Base-by-base conservation (phyloP, 2,113 vertebrate species). In the Cephalopterus ornatus region DNA sequence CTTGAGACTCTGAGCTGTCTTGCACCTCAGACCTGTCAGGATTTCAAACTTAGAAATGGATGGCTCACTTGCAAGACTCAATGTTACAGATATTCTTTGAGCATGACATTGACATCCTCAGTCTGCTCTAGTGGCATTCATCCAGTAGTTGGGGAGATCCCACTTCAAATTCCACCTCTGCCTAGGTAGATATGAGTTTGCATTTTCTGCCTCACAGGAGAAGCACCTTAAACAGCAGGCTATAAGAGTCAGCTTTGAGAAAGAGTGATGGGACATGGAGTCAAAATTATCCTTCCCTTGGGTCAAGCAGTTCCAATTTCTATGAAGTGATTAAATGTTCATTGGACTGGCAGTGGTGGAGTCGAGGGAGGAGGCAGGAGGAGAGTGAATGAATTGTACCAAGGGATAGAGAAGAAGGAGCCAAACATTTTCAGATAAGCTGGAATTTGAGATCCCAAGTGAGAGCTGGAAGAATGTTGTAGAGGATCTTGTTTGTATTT, bases 21-120 rank as follows among this genome's bases (percentile, higher is more conserved):
- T 61, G 9, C 22, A 76, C 41, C 26, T 85, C 61, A 85, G 33
- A 59, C 27, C 27, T 56, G 4, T 79, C 28, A 53, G 22, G 35
- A 61, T 94, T 85, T 93, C 49, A 88, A 17, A 87, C 44, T 52
- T 85, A 53, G 56, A 85, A 85, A 79, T n/a, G 12, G 12, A 44
- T 89, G 24, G 11, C 74, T 85, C 11, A 52, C 8, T 39, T 80
- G 19, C 16, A 66, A 50, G 46, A 42, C 49, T 66, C 58, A 75
- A 4, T 56, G 7, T 93, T 52, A 42, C 2, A 72, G 26, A 15
- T 49, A 26, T 42, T 77, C 53, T 67, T 73, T 42, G 49, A 81
- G 27, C 37, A n/a, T 37, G 49, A 5, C 0, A 0, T 23, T 85
- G 66, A 49, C 9, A 33, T 5, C 6, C 19, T 56, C 30, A 22